Base-by-base conservation (phyloP, 2,113 vertebrate genomes). In the Paraplagusia blochii region DNA sequence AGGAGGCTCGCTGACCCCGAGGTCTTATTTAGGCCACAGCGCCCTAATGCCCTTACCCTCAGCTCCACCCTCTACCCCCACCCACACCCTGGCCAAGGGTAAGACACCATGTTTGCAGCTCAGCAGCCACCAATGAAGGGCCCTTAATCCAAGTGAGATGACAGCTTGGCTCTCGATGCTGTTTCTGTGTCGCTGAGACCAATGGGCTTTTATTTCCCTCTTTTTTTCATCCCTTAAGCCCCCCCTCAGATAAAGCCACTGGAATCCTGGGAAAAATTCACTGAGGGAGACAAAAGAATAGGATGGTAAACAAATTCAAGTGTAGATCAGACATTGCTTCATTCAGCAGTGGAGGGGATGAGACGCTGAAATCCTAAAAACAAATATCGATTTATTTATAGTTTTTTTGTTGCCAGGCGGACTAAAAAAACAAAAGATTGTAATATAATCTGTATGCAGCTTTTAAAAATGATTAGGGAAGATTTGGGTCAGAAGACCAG, bases 401-500 rank as follows among this genome's bases (percentile, higher is more conserved):
- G 44, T 53, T 44, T 48, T 77, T 66, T 74, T 35, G 42, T 33
- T 66, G 61, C 49, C 68, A 64, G 61, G 45, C 61, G 69, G 66
- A 72, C 62, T 67, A 69, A 69, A 85, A 51, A 82, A 88, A 73
- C 72, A 85, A 87, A 85, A 90, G 89, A 83, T 69, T 48, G 53
- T 35, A 72, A 58, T 63, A 77, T 90, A 84, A 91, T 90, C 86
- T 87, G 81, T 72, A 44, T 72, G 67, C 59, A n/a, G 63, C 82
- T 83, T 81, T 85, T 74, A 40, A 29, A 60, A 86, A 86, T 85
- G 78, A 83, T 88, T 87, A 84, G 69, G 65, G 43, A 74, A 84
- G 85, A 90, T 91, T 90, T 77, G 88, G 90, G 90, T 91, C 88
- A 91, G 73, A 85, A 90, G 87, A 77, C 76, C 88, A 90, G 88